Conservation (phyloP, 1,140 invertebrate species). For the Lepidostoma basale region DNA sequence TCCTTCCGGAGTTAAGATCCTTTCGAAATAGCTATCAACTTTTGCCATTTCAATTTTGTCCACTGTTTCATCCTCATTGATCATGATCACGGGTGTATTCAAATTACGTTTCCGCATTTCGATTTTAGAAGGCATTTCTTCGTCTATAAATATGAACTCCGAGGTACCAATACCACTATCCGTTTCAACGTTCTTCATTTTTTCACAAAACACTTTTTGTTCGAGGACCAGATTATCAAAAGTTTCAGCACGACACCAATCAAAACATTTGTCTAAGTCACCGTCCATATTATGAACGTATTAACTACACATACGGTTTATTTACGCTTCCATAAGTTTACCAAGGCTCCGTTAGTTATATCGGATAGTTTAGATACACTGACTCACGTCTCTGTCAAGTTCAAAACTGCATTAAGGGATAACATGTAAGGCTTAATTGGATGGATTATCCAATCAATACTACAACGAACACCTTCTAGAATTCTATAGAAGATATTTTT, state of each 20-base stretch:
- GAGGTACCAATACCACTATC: constrained; percentile 27
- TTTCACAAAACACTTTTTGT: constrained; percentile 22
- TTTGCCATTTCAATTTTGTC: constrained; percentile 49
- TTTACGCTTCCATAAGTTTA: constrained; percentile 39
- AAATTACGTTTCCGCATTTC: not conserved
- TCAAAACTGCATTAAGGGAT: constrained; percentile 34
- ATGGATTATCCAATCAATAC: constrained; percentile 34
- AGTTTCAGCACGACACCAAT: constrained; percentile 27
- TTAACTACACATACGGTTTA: no score
- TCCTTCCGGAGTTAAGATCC: constrained; percentile 51
- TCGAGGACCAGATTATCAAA: constrained; percentile 34
- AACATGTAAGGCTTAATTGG: constrained; percentile 5
- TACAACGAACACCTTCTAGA: constrained; percentile 7
- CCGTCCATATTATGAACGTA: constrained; percentile 16
- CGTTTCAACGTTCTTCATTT: not conserved
- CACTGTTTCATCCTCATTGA: constrained; percentile 33
- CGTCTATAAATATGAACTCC: constrained; percentile 8
- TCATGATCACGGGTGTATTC: constrained; percentile 35
- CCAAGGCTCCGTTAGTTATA: not conserved
- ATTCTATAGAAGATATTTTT: no score
- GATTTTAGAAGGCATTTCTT: constrained; percentile 10
- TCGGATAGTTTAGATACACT: constrained; percentile 18
- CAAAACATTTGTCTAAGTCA: constrained; percentile 24
- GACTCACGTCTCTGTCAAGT: constrained; percentile 35
- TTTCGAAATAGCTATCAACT: constrained; percentile 48